Percentiles rank a stretch among this genome's conserved stretches.
Evolutionary conservation across 2,888 invertebrate species (phyloP).

Genomic region (Zhuqinia jingwanae): DNA sequence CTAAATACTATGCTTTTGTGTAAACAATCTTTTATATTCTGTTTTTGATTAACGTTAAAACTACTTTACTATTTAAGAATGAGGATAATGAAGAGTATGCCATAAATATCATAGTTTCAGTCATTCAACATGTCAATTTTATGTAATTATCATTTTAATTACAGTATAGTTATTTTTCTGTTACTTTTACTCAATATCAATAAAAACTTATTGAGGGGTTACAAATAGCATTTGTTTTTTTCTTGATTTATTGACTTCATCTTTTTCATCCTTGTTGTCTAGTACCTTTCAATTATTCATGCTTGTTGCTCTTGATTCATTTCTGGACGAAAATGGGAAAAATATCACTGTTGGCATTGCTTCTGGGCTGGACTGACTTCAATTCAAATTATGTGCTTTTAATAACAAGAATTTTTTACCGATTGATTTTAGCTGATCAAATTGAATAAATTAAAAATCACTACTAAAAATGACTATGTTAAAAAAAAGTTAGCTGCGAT

Average conservation of each 20-base stretch:
- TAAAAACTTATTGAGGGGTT: conserved; percentile 36
- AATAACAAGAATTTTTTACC: too few relatives aligned
- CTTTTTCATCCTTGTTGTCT: too few relatives aligned
- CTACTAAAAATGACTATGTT: too few relatives aligned
- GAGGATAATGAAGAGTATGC: conserved; percentile 7
- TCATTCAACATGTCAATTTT: conserved; percentile 36
- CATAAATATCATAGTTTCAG: conserved; percentile 26
- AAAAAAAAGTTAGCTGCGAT: too few relatives aligned
- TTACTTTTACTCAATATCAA: conserved; percentile 26
- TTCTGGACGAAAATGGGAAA: too few relatives aligned
- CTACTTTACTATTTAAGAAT: neutral
- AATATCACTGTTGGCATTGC: too few relatives aligned
- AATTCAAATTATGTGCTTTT: too few relatives aligned
- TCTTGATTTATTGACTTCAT: neutral
- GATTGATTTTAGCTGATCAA: too few relatives aligned
- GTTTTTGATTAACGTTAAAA: neutral
- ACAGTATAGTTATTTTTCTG: conserved; percentile 2
- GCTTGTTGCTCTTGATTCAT: too few relatives aligned
- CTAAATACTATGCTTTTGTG: neutral
- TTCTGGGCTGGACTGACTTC: too few relatives aligned
- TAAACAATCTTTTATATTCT: conserved; percentile 16
- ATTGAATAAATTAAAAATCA: too few relatives aligned
- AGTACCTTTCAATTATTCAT: too few relatives aligned
- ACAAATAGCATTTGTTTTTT: neutral
- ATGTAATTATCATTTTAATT: conserved; percentile 11